Conservation (phyloP, 1,140 invertebrate genomes). For the Melipona quadrifasciata region DNA sequence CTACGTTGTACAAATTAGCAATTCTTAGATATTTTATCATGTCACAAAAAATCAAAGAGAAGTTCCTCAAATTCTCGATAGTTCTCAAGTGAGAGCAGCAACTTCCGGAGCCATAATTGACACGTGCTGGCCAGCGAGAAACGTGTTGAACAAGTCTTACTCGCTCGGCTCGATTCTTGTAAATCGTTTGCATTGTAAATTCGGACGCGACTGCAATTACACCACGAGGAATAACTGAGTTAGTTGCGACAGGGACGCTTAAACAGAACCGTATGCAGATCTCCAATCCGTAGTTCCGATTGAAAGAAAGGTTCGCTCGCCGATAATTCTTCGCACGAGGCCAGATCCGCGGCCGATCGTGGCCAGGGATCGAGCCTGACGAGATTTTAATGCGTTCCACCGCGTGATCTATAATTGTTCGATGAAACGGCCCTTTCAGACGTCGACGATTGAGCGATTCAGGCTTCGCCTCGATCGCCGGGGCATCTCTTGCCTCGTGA, state of each 20-base stretch:
- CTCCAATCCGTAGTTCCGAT: not conserved
- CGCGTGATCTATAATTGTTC: conserved; percentile 27
- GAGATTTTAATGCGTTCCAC: conserved; percentile 31
- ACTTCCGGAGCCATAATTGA: not conserved
- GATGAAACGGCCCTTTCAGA: conserved; percentile 8
- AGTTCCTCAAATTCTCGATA: not conserved
- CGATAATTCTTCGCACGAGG: conserved; percentile 21
- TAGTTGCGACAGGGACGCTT: conserved; percentile 2
- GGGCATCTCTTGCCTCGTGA: not conserved
- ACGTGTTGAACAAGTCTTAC: not conserved
- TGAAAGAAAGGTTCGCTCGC: not conserved
- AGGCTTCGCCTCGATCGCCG: not conserved
- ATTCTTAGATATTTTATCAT: not conserved
- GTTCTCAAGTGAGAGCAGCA: not conserved
- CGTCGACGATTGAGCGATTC: conserved; percentile 16
- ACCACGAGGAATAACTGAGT: conserved; percentile 7
- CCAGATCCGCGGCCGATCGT: not conserved
- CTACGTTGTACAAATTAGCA: not conserved
- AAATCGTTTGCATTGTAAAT: conserved; percentile 24
- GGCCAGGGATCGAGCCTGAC: conserved; percentile 8
- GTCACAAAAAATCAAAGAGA: not conserved
- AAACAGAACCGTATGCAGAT: not conserved
- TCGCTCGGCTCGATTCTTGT: not conserved
- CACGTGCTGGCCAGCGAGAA: not conserved
- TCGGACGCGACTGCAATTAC: conserved; percentile 4